These are phyloP conservation scores for Hepsetus odoe DNA, from an alignment of 2,113 vertebrate species.

Conservation along the genomic window DNA sequence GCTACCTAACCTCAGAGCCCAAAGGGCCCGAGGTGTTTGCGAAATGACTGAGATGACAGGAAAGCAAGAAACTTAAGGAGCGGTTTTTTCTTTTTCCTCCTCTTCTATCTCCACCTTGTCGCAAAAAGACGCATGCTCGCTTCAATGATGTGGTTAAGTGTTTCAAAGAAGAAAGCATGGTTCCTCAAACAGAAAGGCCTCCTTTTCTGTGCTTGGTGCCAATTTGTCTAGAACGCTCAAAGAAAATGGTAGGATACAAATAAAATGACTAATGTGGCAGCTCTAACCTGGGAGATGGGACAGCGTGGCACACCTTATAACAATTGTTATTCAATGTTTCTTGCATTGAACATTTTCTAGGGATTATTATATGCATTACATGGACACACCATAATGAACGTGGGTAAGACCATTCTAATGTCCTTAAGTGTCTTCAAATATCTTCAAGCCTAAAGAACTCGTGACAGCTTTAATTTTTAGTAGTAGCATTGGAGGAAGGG, in stretches of 20 bases:
- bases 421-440: too few species aligned
- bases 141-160: constrained; percentile 51
- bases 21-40: constrained; percentile 69
- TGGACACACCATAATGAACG: too few species aligned
- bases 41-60: constrained; percentile 71
- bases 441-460: too few species aligned
- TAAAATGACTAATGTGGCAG: too few species aligned
- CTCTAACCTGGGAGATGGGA: neutral
- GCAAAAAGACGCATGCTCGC: constrained; percentile 70
- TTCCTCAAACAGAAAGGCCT: constrained; percentile 13
- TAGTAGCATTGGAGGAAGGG: too few species aligned
- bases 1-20: constrained; percentile 56
- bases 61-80: constrained; percentile 60
- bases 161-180: constrained; percentile 49
- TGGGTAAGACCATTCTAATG: too few species aligned
- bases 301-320: neutral
- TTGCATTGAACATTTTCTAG: neutral
- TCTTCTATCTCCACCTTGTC: neutral
- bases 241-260: neutral
- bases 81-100: constrained; percentile 32
- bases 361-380: too few species aligned
- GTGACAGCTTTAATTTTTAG: too few species aligned
- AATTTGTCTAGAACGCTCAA: neutral
- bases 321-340: neutral
- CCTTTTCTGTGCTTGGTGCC: neutral